Percentiles rank a stretch among this genome's conserved stretches.
Conservation (phyloP, 2,888 invertebrate genomes). For the Schrankia costaestrigalis region DNA sequence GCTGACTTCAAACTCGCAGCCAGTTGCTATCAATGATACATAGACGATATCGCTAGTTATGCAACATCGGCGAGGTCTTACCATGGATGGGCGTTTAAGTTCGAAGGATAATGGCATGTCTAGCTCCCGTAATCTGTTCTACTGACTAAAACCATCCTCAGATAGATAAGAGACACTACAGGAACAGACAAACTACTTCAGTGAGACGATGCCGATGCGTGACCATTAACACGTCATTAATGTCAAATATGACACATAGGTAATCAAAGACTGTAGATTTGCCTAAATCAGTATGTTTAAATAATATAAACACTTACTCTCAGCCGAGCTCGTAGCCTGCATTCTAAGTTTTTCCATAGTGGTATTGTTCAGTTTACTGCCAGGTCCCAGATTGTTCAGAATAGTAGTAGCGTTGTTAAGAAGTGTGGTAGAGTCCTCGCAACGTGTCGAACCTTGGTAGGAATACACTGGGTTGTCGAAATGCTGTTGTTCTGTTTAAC, state of each 20-base stretch:
- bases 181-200: no score
- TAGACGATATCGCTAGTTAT: no score
- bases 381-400: conserved; percentile 78
- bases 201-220: no score
- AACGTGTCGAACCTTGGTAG: conserved; percentile 80
- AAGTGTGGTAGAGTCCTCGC: conserved; percentile 78
- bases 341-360: conserved; percentile 81
- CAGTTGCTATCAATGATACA: no score
- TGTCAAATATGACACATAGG: background rate
- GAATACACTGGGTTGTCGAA: conserved; percentile 96
- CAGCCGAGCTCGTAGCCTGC: conserved; percentile 73
- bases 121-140: no score
- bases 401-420: conserved; percentile 80
- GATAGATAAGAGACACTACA: no score
- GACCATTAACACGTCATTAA: no score
- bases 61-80: no score
- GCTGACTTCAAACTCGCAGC: no score
- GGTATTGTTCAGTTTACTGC: conserved; percentile 78
- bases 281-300: background rate
- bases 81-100: no score
- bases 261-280: background rate
- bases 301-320: conserved; percentile 45
- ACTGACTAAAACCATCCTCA: no score
- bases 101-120: no score
- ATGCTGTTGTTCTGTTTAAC: conserved; percentile 86